These are phyloP conservation scores for Regulus satrapa DNA, from an alignment of 2,113 vertebrate genomes.

Conservation along the genomic window DNA sequence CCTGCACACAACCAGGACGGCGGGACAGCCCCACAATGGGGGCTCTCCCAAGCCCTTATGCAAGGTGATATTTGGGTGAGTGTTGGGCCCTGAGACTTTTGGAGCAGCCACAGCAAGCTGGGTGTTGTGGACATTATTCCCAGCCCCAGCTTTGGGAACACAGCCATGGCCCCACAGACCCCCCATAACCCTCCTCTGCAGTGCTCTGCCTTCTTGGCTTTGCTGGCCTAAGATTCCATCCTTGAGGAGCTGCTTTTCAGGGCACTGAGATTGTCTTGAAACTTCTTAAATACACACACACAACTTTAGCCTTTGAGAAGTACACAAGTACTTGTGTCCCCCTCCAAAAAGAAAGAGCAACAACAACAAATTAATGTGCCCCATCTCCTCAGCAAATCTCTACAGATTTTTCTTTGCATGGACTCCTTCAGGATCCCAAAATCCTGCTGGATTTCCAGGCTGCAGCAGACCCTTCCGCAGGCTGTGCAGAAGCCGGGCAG, in stretches of 20 bases:
- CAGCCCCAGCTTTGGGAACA: background rate
- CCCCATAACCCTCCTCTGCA: background rate
- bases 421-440: background rate
- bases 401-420: background rate
- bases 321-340: fast-evolving
- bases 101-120: background rate
- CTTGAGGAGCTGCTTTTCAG: background rate
- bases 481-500: background rate
- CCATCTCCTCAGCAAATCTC: background rate
- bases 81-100: background rate
- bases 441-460: background rate
- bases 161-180: fast-evolving
- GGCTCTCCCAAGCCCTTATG: background rate
- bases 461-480: background rate
- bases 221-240: background rate
- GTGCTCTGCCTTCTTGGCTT: background rate
- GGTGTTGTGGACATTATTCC: too few relatives aligned
- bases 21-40: background rate
- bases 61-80: background rate
- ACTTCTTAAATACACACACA: background rate
- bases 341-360: background rate
- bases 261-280: background rate
- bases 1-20: background rate
- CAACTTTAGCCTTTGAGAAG: background rate
- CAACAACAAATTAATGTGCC: background rate